These are phyloP conservation scores for Potamilus streckersoni DNA, from an alignment of 1,140 invertebrate species.

Conservation along the genomic window DNA sequence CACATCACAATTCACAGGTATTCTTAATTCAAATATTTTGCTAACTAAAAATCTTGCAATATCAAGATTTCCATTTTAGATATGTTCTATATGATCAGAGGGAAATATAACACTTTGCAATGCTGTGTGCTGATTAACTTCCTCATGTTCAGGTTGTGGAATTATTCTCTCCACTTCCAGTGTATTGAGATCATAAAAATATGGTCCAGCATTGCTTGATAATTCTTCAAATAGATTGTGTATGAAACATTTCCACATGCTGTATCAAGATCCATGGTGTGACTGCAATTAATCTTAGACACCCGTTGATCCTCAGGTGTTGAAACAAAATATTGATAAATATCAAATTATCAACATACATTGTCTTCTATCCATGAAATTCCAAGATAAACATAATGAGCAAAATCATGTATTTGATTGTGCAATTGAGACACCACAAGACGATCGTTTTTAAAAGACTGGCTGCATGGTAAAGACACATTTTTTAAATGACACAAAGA, in stretches of 20 bases:
- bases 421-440: no score
- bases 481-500: no score
- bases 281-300: conserved; percentile 42
- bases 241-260: conserved; percentile 73
- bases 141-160: conserved; percentile 82
- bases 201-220: conserved; percentile 91
- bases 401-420: no score
- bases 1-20: no score
- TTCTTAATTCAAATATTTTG: no score
- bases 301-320: conserved; percentile 46
- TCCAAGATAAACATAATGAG: no score
- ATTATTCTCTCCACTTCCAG: conserved; percentile 78
- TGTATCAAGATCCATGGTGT: conserved; percentile 59
- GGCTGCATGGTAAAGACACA: no score
- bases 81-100: conserved; percentile 91
- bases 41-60: no score
- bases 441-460: no score
- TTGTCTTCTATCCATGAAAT: no score
- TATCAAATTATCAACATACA: neutral
- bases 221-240: conserved; percentile 87
- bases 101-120: conserved; percentile 89
- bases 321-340: conserved; percentile 37
- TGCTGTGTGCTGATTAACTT: conserved; percentile 78
- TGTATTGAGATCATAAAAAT: conserved; percentile 79
- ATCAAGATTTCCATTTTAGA: conserved; percentile 74